These are phyloP conservation scores for Spongilla lacustris DNA, from an alignment of 37 sponge, comb jelly and placozoan genomes.

Conservation along the genomic window DNA sequence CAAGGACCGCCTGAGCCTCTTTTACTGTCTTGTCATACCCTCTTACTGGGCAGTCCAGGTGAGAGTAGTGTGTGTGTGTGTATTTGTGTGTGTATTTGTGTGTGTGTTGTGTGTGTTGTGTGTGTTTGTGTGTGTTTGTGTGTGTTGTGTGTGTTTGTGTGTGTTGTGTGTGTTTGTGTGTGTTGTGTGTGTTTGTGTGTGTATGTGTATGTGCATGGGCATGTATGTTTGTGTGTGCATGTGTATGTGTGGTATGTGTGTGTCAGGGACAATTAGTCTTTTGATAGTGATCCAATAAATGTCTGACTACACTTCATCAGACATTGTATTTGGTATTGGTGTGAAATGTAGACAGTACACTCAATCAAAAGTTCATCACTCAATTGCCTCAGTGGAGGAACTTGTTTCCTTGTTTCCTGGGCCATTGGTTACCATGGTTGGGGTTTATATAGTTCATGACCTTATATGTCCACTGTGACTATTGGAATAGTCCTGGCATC, in stretches of 20 bases:
- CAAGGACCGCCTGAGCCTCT: constrained; percentile 15
- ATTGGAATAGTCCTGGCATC: no score
- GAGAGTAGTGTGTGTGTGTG: not conserved
- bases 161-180: constrained; percentile 20
- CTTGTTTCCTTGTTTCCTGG: no score
- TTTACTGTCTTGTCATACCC: constrained; percentile 60
- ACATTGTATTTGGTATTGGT: no score
- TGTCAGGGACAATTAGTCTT: no score
- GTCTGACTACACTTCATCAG: no score
- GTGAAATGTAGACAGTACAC: no score
- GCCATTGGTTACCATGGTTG: no score
- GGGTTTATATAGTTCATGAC: no score
- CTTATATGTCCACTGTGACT: no score
- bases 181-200: constrained; percentile 10
- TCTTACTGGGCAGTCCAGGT: constrained; percentile 79
- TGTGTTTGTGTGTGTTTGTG: not conserved
- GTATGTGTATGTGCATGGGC: not conserved
- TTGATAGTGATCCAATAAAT: no score
- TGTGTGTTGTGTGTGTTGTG: not conserved
- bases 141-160: constrained; percentile 3
- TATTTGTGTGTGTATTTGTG: not conserved
- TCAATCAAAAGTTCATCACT: no score
- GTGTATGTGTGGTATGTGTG: not conserved
- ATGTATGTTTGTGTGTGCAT: not conserved
- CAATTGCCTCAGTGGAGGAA: no score